Evolutionary conservation across 2,888 invertebrate genomes (phyloP).

Genomic region (Acrobasis suavella): DNA sequence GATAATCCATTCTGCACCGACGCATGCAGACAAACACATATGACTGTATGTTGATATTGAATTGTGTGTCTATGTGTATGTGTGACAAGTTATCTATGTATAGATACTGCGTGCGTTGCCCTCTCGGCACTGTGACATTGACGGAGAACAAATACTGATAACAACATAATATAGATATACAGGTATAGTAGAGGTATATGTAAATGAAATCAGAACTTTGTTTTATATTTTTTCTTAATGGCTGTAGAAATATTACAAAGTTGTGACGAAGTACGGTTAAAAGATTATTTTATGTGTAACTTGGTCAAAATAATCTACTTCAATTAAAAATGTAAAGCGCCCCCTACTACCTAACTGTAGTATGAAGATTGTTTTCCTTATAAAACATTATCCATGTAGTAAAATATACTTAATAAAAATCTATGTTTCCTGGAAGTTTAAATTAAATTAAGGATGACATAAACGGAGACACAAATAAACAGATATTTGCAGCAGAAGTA

Average conservation of each 20-base stretch:
- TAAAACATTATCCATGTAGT: too few species aligned
- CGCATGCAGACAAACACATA: slow-evolving; percentile 48
- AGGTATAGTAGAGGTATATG: slow-evolving; percentile 42
- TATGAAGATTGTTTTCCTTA: too few species aligned
- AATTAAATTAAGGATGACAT: too few species aligned
- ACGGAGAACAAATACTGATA: slow-evolving; percentile 77
- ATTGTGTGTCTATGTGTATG: slow-evolving; percentile 47
- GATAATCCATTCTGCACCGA: slow-evolving; percentile 56
- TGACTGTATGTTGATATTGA: slow-evolving; percentile 37
- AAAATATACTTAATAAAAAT: too few species aligned
- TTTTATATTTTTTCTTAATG: too few species aligned
- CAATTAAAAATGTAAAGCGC: too few species aligned
- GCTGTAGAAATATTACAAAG: not conserved
- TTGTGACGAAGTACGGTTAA: not conserved
- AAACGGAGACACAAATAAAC: too few species aligned
- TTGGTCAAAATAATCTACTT: too few species aligned
- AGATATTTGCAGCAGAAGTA: too few species aligned
- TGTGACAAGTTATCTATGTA: slow-evolving; percentile 49
- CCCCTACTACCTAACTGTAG: too few species aligned
- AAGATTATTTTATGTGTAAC: too few species aligned
- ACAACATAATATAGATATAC: slow-evolving; percentile 44
- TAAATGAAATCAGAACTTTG: slow-evolving; percentile 9
- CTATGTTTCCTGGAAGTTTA: too few species aligned
- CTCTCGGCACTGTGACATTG: slow-evolving; percentile 80
- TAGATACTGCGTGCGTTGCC: slow-evolving; percentile 78